phyloP scores from a whole-genome alignment of 2,797 vertebrate genomes.

The Sebastiscus tertius region DNA sequence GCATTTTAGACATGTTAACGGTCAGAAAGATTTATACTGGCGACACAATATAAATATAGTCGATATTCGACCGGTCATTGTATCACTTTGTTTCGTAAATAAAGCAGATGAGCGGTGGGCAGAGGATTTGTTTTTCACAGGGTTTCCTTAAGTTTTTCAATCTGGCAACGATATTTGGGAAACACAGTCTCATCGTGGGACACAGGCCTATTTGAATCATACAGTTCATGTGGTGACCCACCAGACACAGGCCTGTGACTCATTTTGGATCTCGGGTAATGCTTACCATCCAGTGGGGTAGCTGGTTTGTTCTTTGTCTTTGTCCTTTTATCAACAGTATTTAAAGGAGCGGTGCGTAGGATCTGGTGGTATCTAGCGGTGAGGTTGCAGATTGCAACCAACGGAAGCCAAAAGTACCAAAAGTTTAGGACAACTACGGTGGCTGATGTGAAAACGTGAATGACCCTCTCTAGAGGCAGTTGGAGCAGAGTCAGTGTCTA shows the following conservation, averaged over 20 bases:
- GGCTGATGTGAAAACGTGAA: accelerated
- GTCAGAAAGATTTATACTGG: slow-evolving; percentile 45
- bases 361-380: too few species aligned
- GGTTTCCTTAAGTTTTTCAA: slow-evolving; percentile 22
- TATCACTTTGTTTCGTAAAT: slow-evolving; percentile 25
- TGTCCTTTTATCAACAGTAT: neutral
- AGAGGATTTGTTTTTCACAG: slow-evolving; percentile 27
- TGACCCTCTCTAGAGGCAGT: too few species aligned
- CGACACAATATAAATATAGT: slow-evolving; percentile 34
- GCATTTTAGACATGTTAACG: slow-evolving; percentile 53
- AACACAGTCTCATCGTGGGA: slow-evolving; percentile 33
- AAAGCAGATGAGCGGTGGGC: slow-evolving; percentile 35
- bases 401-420: too few species aligned
- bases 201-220: slow-evolving; percentile 49
- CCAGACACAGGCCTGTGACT: slow-evolving; percentile 48
- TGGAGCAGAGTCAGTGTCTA: too few species aligned
- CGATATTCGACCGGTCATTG: slow-evolving; percentile 15
- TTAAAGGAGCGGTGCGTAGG: neutral
- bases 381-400: too few species aligned
- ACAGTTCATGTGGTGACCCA: slow-evolving; percentile 47
- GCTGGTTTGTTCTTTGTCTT: slow-evolving; percentile 13
- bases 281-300: slow-evolving; percentile 1
- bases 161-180: slow-evolving; percentile 39
- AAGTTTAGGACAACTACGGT: too few species aligned
- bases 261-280: slow-evolving; percentile 23